Base-by-base conservation (phyloP, 2,797 vertebrate genomes). In the Schizothorax lantsangensis region DNA sequence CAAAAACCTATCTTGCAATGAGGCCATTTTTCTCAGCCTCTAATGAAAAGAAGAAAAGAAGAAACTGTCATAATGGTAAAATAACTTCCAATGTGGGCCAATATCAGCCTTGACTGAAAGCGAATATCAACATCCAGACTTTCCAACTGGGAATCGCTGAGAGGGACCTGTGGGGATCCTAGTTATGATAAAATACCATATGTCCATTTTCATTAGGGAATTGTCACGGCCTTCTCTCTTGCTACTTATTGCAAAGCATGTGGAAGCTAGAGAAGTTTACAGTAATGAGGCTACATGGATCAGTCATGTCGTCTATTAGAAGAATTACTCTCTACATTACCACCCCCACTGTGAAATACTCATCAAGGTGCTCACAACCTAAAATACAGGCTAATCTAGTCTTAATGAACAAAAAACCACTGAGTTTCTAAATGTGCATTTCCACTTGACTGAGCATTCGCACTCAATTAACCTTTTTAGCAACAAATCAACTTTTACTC, bases 161-260 rank as follows among this genome's bases (percentile, higher is more conserved):
- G 54, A 49, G 52, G 36, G 43, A 74, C 79, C 84, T 40, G 69
- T 81, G 78, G 79, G 84, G 59, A 86, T 64, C 54, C 69, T 49
- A 81, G 79, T 85, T 81, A 64, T 74, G 33, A 86, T 81, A 81
- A 81, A 86, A 86, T 38, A 66, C 66, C 23, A 86, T 86, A 75
- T 86, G 84, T 49, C 43, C 30, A 2, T 81, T 66, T 64, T 21
- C 43, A 52, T 75, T 66, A 49, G 84, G 54, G 84, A 81, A 86
- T 86, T 52, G 43, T 59, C 68, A 73, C 12, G 36, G 47, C 69
- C 62, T 66, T 84, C 43, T 75, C 12, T 19, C 8, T 38, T 30
- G 62, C 66, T 66, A 12, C 30, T 40, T 43, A 75, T 15, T 33
- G 36, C n/a, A 72, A 38, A 57, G 30, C 38, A 57, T 45, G 59